phyloP scores from a whole-genome alignment of 2,797 vertebrate species.

The Galago senegalensis region DNA sequence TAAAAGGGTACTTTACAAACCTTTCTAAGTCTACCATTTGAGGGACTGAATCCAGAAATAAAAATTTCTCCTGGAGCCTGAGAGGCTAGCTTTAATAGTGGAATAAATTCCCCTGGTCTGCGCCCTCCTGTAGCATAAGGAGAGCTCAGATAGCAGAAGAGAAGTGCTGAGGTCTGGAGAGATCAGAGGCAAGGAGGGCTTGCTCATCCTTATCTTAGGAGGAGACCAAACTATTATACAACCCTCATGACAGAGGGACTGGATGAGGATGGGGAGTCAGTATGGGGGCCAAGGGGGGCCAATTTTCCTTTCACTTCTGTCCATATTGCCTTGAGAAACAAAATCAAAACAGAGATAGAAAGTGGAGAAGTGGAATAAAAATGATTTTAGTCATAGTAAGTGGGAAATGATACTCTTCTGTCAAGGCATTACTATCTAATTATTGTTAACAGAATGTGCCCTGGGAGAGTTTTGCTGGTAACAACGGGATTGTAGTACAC shows the following conservation, averaged over 20 bases:
- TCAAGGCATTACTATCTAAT: constrained; percentile 22
- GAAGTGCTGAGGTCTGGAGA: neutral
- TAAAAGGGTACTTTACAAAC: neutral
- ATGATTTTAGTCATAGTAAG: constrained; percentile 44
- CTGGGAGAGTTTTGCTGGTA: neutral
- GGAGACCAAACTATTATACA: neutral
- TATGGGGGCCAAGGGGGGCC: neutral
- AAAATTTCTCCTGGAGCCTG: neutral
- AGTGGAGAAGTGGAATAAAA: constrained; percentile 60
- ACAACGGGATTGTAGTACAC: neutral
- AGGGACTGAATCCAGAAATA: constrained; percentile 43
- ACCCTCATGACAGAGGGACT: neutral
- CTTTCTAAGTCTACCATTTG: neutral
- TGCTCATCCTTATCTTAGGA: neutral
- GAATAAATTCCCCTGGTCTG: neutral
- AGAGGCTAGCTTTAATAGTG: neutral
- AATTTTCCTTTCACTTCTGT: constrained; percentile 12
- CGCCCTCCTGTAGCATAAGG: neutral
- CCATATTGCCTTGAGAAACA: constrained; percentile 56
- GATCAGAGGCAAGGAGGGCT: neutral
- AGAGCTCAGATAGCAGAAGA: neutral
- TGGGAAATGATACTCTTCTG: constrained; percentile 59
- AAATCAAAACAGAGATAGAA: neutral
- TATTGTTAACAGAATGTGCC: constrained; percentile 46
- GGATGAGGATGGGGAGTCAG: too few species aligned